Conservation (phyloP, 2,113 vertebrate genomes). For the Oreamnos americanus region DNA sequence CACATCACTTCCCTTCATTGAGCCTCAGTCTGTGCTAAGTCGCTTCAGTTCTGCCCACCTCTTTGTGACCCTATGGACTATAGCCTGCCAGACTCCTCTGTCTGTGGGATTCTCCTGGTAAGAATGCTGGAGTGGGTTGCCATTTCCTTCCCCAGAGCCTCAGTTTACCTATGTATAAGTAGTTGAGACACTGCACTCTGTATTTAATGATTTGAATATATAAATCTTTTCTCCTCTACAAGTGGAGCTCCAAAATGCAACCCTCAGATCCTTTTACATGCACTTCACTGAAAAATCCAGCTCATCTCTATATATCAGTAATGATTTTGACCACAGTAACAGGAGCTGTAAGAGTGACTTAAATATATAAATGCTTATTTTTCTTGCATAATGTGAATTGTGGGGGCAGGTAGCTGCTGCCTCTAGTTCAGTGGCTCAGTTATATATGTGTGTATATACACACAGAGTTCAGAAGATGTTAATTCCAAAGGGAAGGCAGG, state of each 20-base stretch:
- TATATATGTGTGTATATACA: background rate
- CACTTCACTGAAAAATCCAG: background rate
- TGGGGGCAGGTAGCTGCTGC: background rate
- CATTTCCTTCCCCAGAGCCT: background rate
- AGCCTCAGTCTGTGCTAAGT: background rate
- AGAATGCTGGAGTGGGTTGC: background rate
- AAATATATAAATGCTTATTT: background rate
- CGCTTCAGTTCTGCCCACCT: background rate
- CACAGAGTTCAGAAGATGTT: background rate
- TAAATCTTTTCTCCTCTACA: background rate
- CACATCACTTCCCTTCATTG: background rate
- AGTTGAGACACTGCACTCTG: background rate
- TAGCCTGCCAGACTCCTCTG: background rate
- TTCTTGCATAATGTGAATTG: background rate
- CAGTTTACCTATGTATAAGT: background rate
- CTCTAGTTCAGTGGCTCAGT: background rate
- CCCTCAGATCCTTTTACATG: background rate
- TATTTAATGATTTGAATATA: background rate
- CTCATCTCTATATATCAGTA: background rate
- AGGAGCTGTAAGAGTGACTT: background rate
- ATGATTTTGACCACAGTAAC: constrained; percentile 8
- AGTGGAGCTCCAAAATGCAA: background rate
- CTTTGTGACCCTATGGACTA: background rate
- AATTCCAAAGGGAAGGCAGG: background rate
- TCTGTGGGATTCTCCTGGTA: background rate